A percentile compares a stretch with the other conserved stretches of the same genome.
Conservation (phyloP, 2,888 invertebrate species). For the Caenorhabditis panamensis region DNA sequence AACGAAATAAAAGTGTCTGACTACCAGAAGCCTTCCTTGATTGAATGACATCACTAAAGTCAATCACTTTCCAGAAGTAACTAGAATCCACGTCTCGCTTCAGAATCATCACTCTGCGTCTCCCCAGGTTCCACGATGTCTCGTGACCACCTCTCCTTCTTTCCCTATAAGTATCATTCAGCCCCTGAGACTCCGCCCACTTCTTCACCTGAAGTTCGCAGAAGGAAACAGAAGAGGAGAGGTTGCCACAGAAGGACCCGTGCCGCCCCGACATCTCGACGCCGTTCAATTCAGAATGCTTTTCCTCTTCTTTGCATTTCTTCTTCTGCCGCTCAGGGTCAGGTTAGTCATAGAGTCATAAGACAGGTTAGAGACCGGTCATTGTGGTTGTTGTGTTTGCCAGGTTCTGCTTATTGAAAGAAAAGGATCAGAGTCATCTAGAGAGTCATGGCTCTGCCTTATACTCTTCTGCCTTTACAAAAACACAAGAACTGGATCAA, state of each 20-base stretch:
- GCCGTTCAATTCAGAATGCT: conserved; percentile 20
- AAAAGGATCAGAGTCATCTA: no score
- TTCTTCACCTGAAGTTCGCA: conserved; percentile 11
- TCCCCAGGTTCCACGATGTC: conserved; percentile 7
- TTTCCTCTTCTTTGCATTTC: conserved; percentile 49
- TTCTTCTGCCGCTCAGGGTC: conserved; percentile 49
- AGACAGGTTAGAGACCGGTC: background rate
- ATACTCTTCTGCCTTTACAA: no score
- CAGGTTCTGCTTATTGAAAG: no score
- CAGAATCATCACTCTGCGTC: background rate
- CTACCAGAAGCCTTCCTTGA: background rate
- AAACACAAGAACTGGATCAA: background rate
- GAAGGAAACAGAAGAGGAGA: conserved; percentile 14
- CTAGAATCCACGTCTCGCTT: conserved; percentile 15
- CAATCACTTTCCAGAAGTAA: conserved; percentile 22
- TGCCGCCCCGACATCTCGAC: conserved; percentile 18
- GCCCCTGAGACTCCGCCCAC: conserved; percentile 30
- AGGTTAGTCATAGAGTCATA: conserved; percentile 24
- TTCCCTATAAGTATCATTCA: conserved; percentile 55
- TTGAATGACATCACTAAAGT: background rate
- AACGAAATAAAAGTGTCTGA: background rate
- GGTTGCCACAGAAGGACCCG: conserved; percentile 2
- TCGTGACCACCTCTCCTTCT: background rate
- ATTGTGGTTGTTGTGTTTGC: no score
- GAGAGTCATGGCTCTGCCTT: no score